Evolutionary conservation across 2,888 invertebrate genomes (phyloP), one percentile per base, ranked within the genome.

Genomic region (Oxytorus armatus): DNA sequence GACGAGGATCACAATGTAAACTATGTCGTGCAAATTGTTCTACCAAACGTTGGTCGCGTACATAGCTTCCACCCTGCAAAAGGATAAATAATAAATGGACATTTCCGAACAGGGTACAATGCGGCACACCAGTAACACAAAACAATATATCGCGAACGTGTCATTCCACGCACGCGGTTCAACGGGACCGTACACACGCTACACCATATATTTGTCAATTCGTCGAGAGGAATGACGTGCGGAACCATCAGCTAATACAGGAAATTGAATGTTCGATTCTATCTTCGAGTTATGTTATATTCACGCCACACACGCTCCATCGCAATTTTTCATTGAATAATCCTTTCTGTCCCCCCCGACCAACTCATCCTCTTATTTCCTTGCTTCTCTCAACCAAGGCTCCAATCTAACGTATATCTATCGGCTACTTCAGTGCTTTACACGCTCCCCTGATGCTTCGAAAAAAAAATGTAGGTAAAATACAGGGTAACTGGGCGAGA

Each of bases 11-110:
- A 39, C 44, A 14, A 61, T 72, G 44, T 55, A 57, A 74, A 63
- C 25, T 61, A 76, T 75, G 23, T 53, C n/a, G n/a, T 72, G 29
- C 42, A 72, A 55, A 66, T 72, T 68, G 72, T 68, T 16, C 59
- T 44, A 21, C 33, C 25, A 42, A 70, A 47, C 23, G 23, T 25
- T 25, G 23, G 16, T 21, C 14, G 42, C 36, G 14, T 25, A 44
- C 39, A 39, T 47, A 65, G 18, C n/a, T 49, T 16, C 18, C 23
- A 25, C 29, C 36, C 16, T 16, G 53, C 25, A 33, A 21, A 33
- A 47, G 47, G 51, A 49, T 68, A 76, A 80, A 80, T 76, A 69
- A 80, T 72, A 49, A 80, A 80, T 80, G 61, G 53, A 16, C 53
- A 55, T 76, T 75, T 51, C 25, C 16, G 29, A 33, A 51, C 49